Base-by-base conservation (phyloP, 1,140 invertebrate species). In the Sarcophaga peregrina region DNA sequence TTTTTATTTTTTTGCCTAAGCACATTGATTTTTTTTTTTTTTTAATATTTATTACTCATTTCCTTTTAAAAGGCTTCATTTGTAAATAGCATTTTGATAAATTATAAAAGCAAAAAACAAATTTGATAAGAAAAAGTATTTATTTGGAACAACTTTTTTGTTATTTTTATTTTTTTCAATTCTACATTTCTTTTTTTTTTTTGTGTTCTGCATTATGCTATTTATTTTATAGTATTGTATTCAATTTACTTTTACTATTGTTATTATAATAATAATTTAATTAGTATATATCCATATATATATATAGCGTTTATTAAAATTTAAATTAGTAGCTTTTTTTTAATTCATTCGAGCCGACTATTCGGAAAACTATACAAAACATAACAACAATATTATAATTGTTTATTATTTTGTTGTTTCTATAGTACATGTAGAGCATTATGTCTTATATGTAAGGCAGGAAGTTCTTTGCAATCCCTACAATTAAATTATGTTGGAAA, bases 1-100 rank as follows among this genome's bases (percentile, higher is more conserved):
- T 68, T 52, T 10, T 52, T 52, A 3, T 52, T 52, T 52, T 52
- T 68, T 68, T 20, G 62, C 62, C 20, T 68, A 68, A 68, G n/a
- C 62, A 68, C 7, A 68, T 68, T 9, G 17, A 20, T 68, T 68
- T 9, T 68, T 68, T 68, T 68, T 68, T 9, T 68, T 68, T 68
- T 68, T 68, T 20, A 20, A 58, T 58, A 58, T 68, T 68, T 68
- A 20, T 9, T 20, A 25, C 62, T 68, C 62, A 68, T 68, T 20
- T 68, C n/a, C 62, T 68, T 68, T 68, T n/a, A 20, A 68, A 68
- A 68, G 17, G 62, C 62, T 68, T 68, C 62, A 68, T 68, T 68
- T 68, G 62, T 68, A 68, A 68, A 68, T 68, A 68, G 62, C 62
- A 68, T 68, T 68, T 68, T 68, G 62, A 68, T 68, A 37, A 37